Evolutionary conservation across 2,113 vertebrate genomes (phyloP).

Genomic region (Merops nubicus): DNA sequence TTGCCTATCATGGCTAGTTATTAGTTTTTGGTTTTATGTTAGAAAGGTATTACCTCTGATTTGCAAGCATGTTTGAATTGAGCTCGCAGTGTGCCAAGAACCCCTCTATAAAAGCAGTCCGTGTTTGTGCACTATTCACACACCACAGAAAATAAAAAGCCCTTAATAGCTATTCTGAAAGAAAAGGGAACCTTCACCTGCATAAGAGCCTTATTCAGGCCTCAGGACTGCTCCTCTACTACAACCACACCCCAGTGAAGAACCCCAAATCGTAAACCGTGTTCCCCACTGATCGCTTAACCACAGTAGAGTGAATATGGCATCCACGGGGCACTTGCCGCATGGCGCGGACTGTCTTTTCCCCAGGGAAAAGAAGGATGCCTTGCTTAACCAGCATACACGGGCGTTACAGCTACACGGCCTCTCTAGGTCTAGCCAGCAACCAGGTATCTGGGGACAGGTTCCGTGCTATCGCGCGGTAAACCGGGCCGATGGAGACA

Average conservation of each 20-base stretch:
- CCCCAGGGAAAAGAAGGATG: not conserved
- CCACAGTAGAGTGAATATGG: rapidly evolving
- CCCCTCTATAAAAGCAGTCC: rapidly evolving
- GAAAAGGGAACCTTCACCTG: not conserved
- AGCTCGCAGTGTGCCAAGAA: not conserved
- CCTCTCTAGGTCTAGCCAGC: not conserved
- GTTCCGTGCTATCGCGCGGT: rapidly evolving
- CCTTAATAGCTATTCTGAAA: not conserved
- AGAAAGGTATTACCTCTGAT: not conserved
- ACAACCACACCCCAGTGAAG: no score
- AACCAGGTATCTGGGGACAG: not conserved
- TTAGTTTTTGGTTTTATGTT: not conserved
- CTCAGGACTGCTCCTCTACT: not conserved
- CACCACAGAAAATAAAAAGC: rapidly evolving
- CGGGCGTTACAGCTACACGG: rapidly evolving
- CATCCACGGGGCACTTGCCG: not conserved
- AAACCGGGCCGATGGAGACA: not conserved
- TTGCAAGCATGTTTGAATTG: rapidly evolving
- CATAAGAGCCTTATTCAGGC: rapidly evolving
- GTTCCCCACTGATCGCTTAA: not conserved
- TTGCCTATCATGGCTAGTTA: not conserved
- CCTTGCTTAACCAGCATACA: rapidly evolving
- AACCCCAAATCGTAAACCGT: rapidly evolving
- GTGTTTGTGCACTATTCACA: not conserved
- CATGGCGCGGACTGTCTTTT: not conserved